These are phyloP conservation scores for Crypturellus undulatus DNA, from an alignment of 2,113 vertebrate genomes.

Conservation along the genomic window DNA sequence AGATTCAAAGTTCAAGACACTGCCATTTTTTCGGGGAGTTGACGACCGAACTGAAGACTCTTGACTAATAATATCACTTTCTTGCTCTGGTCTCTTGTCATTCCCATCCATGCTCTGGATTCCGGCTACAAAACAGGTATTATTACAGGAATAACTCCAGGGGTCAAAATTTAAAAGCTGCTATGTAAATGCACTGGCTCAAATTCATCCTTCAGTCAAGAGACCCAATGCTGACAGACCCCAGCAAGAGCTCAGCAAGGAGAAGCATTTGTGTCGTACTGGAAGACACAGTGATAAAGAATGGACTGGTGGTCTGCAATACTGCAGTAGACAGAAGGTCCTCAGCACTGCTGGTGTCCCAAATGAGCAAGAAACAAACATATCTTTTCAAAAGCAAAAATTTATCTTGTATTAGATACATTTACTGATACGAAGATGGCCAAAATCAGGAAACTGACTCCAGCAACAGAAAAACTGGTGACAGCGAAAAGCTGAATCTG, in stretches of 20 bases:
- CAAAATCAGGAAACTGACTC: not conserved
- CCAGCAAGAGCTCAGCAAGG: not conserved
- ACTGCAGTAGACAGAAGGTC: not conserved
- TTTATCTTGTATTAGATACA: not conserved
- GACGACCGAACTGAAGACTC: constrained; percentile 79
- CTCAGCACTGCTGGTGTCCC: not conserved
- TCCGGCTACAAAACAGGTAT: constrained; percentile 76
- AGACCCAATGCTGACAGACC: not conserved
- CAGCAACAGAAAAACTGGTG: not conserved
- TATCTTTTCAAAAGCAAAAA: not conserved
- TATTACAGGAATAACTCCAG: not conserved
- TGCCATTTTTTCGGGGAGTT: constrained; percentile 82
- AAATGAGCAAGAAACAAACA: not conserved
- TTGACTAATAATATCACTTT: constrained; percentile 81
- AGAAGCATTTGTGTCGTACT: not conserved
- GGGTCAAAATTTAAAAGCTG: not conserved
- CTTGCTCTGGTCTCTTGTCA: constrained; percentile 80
- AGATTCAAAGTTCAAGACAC: constrained; percentile 80
- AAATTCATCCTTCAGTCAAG: not conserved
- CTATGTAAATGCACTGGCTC: not conserved
- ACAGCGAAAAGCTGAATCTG: not conserved
- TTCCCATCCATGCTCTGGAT: constrained; percentile 84
- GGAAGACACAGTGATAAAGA: not conserved
- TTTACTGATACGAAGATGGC: not conserved
- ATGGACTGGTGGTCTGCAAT: fast-evolving